A percentile compares a stretch with the other conserved stretches of the same genome.
Conservation (phyloP, 2,888 invertebrate genomes). For the Apotomis betuletana region DNA sequence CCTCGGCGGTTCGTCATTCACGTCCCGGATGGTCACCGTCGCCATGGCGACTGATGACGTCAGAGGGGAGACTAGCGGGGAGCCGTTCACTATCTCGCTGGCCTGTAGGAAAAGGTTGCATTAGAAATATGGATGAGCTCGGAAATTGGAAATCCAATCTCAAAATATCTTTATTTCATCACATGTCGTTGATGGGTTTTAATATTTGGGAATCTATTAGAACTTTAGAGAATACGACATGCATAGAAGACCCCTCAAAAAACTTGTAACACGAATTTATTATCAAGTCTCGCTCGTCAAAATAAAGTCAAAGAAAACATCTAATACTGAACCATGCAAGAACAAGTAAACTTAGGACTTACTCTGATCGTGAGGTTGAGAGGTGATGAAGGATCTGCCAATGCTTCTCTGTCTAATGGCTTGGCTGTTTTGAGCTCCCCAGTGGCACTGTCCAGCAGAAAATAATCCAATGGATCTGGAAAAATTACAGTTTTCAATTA, state of each 20-base stretch:
- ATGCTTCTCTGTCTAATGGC: constrained; percentile 92
- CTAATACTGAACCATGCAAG: too few species aligned
- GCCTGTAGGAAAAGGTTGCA: constrained; percentile 77
- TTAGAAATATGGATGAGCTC: too few species aligned
- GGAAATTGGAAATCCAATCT: too few species aligned
- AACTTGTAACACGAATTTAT: too few species aligned
- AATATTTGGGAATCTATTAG: background rate
- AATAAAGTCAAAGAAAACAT: constrained; percentile 33
- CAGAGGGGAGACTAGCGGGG: constrained; percentile 86
- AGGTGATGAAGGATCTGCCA: constrained; percentile 90
- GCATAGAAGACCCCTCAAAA: too few species aligned
- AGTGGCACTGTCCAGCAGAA: constrained; percentile 89
- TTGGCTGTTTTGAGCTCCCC: constrained; percentile 93
- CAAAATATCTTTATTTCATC: too few species aligned
- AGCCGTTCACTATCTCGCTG: constrained; percentile 89
- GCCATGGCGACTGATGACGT: constrained; percentile 89
- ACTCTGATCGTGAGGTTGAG: constrained; percentile 89
- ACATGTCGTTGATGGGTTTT: too few species aligned
- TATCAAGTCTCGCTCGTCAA: too few species aligned
- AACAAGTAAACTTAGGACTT: constrained; percentile 51
- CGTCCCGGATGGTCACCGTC: constrained; percentile 93
- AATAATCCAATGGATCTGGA: constrained; percentile 94
- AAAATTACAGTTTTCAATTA: constrained; percentile 43
- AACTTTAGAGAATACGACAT: background rate
- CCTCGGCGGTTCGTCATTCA: constrained; percentile 93